Percentiles rank a stretch among this genome's conserved stretches.
phyloP scores from a whole-genome alignment of 2,888 invertebrate species.

The Zaprionus obscuricornis region DNA sequence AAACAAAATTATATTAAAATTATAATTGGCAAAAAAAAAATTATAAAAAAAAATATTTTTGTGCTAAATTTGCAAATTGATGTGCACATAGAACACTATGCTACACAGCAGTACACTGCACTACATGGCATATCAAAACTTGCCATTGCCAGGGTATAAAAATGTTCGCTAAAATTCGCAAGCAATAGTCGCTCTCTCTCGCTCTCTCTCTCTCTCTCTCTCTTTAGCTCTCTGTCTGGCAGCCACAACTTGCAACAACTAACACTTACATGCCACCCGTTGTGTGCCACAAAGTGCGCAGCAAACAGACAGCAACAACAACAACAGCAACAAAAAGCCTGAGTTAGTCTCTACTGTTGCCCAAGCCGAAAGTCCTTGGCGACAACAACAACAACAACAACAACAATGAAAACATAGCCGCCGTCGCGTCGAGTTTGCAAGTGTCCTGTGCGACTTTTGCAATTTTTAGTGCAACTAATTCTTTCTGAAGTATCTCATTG shows the following conservation, averaged over 20 bases:
- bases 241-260: constrained; percentile 16
- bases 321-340: constrained; percentile 10
- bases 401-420: constrained; percentile 50
- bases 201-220: not conserved
- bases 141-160: constrained; percentile 3
- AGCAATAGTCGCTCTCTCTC: not conserved
- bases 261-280: constrained; percentile 42
- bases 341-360: no score
- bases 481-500: constrained; percentile 80
- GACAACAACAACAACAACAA: constrained; percentile 10
- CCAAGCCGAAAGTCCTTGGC: no score
- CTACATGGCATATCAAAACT: no score
- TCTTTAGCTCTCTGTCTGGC: constrained; percentile 29
- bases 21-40: no score
- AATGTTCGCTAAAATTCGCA: constrained; percentile 26
- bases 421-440: constrained; percentile 14
- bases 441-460: constrained; percentile 69
- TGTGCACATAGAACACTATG: not conserved
- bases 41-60: no score
- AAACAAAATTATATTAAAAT: no score
- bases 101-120: constrained; percentile 1
- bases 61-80: no score
- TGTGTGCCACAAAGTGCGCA: constrained; percentile 48
- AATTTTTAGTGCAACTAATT: constrained; percentile 80
- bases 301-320: constrained; percentile 15